A percentile compares a stretch with the other conserved stretches of the same genome.
Evolutionary conservation across 1,140 invertebrate genomes (phyloP).

Genomic region (Anoplophora glabripennis): DNA sequence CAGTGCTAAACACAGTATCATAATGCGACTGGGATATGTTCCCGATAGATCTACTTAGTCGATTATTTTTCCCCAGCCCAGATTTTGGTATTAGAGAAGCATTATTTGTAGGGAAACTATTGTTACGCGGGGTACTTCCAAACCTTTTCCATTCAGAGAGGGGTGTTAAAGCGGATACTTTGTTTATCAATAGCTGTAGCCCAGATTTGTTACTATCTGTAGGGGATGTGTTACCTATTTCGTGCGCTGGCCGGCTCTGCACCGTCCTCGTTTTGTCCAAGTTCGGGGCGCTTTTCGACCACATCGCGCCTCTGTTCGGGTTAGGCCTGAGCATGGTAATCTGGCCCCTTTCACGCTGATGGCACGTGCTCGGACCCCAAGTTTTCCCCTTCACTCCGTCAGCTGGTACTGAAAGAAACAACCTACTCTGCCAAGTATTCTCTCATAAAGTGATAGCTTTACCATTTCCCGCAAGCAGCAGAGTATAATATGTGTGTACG

Average conservation of each 20-base stretch:
- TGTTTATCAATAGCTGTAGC: slow-evolving; percentile 41
- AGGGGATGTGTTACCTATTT: slow-evolving; percentile 56
- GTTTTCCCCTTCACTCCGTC: slow-evolving; percentile 96
- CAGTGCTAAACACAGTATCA: slow-evolving; percentile 49
- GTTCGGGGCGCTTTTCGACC: slow-evolving; percentile 70
- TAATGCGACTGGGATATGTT: slow-evolving; percentile 48
- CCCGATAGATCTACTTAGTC: slow-evolving; percentile 45
- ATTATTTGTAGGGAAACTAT: slow-evolving; percentile 42
- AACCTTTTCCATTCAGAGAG: slow-evolving; percentile 37
- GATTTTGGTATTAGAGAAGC: slow-evolving; percentile 33
- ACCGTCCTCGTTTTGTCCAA: slow-evolving; percentile 68
- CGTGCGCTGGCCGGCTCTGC: slow-evolving; percentile 53
- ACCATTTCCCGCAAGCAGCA: no score
- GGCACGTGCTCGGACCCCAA: slow-evolving; percentile 91
- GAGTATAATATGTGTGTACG: no score
- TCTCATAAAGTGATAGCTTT: no score
- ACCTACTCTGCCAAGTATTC: neutral
- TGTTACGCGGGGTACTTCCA: slow-evolving; percentile 37
- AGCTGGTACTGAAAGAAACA: slow-evolving; percentile 69
- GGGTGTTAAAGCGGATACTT: slow-evolving; percentile 38
- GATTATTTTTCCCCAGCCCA: slow-evolving; percentile 36
- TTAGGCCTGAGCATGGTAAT: slow-evolving; percentile 52
- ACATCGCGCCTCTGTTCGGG: slow-evolving; percentile 47
- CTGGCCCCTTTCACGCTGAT: slow-evolving; percentile 84
- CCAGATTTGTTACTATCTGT: slow-evolving; percentile 39